A percentile compares a stretch with the other conserved stretches of the same genome.
These are phyloP conservation scores for Lucinisca nassula DNA, from an alignment of 2,888 invertebrate genomes.

Conservation along the genomic window DNA sequence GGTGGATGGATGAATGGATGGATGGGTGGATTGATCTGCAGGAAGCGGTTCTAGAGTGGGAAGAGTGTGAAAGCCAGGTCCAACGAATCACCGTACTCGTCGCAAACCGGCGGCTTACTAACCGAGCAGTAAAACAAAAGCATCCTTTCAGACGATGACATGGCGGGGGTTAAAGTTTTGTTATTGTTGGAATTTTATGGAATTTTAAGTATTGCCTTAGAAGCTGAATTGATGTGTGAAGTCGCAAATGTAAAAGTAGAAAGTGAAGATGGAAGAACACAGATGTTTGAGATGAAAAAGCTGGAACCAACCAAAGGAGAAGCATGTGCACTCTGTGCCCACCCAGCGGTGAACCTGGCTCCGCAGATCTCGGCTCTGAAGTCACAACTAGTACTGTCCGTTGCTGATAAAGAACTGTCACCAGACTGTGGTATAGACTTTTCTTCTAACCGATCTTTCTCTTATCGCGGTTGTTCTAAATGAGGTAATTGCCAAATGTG, in stretches of 20 bases:
- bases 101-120: no score
- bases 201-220: constrained; percentile 17
- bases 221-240: constrained; percentile 68
- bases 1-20: no score
- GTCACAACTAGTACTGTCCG: constrained; percentile 76
- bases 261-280: constrained; percentile 81
- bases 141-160: constrained; percentile 73
- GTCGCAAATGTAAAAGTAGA: constrained; percentile 81
- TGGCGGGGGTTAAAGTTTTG: constrained; percentile 68
- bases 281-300: constrained; percentile 81
- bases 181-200: constrained; percentile 40
- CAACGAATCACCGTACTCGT: no score
- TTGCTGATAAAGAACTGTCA: constrained; percentile 76
- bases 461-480: no score
- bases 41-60: no score
- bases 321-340: constrained; percentile 73
- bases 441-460: background rate
- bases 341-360: constrained; percentile 71
- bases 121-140: no score
- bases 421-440: constrained; percentile 75
- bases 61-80: no score
- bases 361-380: constrained; percentile 72
- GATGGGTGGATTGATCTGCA: no score
- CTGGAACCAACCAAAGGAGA: constrained; percentile 76
- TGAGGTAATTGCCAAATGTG: background rate